phyloP scores from a whole-genome alignment of 2,797 vertebrate species.

The Glossophaga mutica region DNA sequence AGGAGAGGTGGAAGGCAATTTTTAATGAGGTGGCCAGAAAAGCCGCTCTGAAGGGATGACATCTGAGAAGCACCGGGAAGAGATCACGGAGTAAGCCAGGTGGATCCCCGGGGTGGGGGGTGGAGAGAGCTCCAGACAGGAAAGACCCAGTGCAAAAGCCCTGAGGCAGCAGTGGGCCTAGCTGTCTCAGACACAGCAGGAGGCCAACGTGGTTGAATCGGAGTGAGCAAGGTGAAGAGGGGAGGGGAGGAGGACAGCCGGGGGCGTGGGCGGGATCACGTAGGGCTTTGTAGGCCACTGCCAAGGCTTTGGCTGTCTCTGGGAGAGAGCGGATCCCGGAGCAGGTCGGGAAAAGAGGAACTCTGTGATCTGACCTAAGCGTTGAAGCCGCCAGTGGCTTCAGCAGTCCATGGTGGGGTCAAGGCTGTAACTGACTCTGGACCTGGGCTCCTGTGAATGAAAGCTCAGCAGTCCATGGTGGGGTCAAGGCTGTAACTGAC shows the following conservation, averaged over 20 bases:
- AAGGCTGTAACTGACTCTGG: too few species aligned
- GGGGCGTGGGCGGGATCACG: not conserved
- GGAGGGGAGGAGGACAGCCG: not conserved
- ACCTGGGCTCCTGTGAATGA: too few species aligned
- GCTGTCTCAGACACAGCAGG: not conserved
- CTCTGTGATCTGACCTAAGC: not conserved
- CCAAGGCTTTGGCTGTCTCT: not conserved
- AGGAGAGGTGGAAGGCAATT: too few species aligned
- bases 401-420: too few species aligned
- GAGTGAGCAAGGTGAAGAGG: not conserved
- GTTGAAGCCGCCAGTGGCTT: not conserved
- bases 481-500: not conserved
- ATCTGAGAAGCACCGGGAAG: not conserved
- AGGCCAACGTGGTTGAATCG: not conserved
- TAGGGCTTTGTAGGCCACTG: not conserved
- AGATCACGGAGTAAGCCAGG: not conserved
- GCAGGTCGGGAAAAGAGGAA: not conserved
- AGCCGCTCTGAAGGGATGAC: not conserved
- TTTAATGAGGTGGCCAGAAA: not conserved
- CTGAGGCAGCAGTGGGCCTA: not conserved
- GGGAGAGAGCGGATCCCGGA: not conserved
- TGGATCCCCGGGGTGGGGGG: too few species aligned
- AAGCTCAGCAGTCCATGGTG: too few species aligned
- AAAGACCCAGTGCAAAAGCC: not conserved
- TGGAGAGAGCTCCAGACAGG: not conserved